A percentile compares a stretch with the other conserved stretches of the same genome.
These are phyloP conservation scores for Belgica antarctica DNA, from an alignment of 2,888 invertebrate species.

Conservation along the genomic window DNA sequence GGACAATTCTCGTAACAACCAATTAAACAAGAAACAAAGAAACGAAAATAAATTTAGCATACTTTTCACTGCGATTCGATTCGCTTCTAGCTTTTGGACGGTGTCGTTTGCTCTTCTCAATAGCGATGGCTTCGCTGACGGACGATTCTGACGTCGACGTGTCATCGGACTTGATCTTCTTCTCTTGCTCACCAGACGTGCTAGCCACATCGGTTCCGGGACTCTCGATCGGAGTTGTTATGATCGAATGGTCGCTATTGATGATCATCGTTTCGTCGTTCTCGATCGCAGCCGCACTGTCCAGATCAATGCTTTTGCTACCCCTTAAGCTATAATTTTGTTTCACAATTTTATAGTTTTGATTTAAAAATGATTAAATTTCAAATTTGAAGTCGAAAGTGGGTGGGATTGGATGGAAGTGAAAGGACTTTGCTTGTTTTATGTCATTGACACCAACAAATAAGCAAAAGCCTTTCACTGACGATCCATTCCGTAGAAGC, in stretches of 20 bases:
- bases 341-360: not conserved
- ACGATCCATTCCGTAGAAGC: too few relatives aligned
- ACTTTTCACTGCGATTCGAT: conserved; percentile 36
- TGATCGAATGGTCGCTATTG: conserved; percentile 40
- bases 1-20: not conserved
- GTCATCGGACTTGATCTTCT: conserved; percentile 7
- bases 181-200: not conserved
- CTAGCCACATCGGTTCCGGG: conserved; percentile 12
- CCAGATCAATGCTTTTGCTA: conserved; percentile 30
- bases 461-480: too few relatives aligned
- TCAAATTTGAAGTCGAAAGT: too few relatives aligned
- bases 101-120: conserved; percentile 24
- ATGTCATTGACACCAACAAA: too few relatives aligned
- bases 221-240: conserved; percentile 33
- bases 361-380: too few relatives aligned
- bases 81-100: conserved; percentile 33
- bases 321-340: conserved; percentile 24
- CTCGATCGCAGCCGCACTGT: conserved; percentile 36
- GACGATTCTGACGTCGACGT: conserved; percentile 29
- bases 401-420: too few relatives aligned
- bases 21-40: conserved; percentile 31
- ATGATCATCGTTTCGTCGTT: conserved; percentile 42
- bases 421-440: too few relatives aligned
- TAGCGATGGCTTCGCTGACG: not conserved
- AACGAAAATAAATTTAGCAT: conserved; percentile 31